A percentile compares a stretch with the other conserved stretches of the same genome.
Conservation (phyloP, 2,888 invertebrate species). For the Philereme vetulata region DNA sequence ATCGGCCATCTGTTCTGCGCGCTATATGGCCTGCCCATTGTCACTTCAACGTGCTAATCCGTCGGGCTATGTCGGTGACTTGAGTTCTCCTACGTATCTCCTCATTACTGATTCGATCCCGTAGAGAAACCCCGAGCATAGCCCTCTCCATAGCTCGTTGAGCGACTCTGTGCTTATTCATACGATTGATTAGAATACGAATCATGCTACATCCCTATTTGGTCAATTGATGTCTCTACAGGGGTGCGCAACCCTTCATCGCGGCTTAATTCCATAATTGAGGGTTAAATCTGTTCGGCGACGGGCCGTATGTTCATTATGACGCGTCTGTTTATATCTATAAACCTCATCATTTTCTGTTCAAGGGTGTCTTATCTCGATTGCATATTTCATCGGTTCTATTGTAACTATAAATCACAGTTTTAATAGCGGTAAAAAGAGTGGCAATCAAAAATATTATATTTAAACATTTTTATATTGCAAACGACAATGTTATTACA, state of each 20-base stretch:
- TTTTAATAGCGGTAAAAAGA: background rate
- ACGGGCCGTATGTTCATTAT: conserved; percentile 74
- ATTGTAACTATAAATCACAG: conserved; percentile 41
- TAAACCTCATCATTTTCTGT: conserved; percentile 46
- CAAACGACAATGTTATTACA: too few relatives aligned
- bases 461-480: too few relatives aligned
- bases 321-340: conserved; percentile 59
- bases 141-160: too few relatives aligned
- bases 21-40: too few relatives aligned
- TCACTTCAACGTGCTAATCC: too few relatives aligned
- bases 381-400: conserved; percentile 48
- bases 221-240: conserved; percentile 58
- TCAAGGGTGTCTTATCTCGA: conserved; percentile 56
- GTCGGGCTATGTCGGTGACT: too few relatives aligned
- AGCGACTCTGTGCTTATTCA: too few relatives aligned
- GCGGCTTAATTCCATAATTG: conserved; percentile 81
- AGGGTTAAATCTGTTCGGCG: conserved; percentile 78
- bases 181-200: too few relatives aligned
- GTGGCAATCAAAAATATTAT: conserved; percentile 1
- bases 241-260: conserved; percentile 74
- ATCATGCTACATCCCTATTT: conserved; percentile 40
- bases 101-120: too few relatives aligned
- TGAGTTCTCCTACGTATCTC: too few relatives aligned
- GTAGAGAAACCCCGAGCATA: too few relatives aligned
- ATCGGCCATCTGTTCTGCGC: too few relatives aligned